These are phyloP conservation scores for Simalia tracyae DNA, from an alignment of 2,797 vertebrate species.

Conservation along the genomic window DNA sequence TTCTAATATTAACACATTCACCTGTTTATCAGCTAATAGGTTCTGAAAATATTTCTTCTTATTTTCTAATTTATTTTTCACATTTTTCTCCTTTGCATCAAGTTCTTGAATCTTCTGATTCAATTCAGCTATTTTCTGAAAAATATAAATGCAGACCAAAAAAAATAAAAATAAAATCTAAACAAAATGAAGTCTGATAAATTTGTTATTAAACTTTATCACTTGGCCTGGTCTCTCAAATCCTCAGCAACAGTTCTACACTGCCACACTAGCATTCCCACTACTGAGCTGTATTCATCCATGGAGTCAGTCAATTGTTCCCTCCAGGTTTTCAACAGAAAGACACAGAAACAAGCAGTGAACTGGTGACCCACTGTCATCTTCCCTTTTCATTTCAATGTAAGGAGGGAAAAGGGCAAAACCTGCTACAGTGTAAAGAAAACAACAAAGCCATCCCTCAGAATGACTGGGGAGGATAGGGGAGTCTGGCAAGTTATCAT, in stretches of 20 bases:
- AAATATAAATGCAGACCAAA: slow-evolving; percentile 41
- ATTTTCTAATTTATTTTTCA: slow-evolving; percentile 52
- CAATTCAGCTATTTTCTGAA: slow-evolving; percentile 59
- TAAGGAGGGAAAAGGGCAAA: not conserved
- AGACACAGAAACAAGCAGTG: not conserved
- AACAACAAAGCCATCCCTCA: not conserved
- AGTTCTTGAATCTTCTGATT: slow-evolving; percentile 38
- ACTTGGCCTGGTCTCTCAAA: not conserved
- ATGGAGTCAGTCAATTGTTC: not conserved
- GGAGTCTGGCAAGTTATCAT: not conserved
- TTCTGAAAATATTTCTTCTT: slow-evolving; percentile 40
- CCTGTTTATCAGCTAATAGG: slow-evolving; percentile 57
- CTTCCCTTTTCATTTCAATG: not conserved
- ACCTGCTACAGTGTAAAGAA: not conserved
- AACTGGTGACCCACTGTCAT: not conserved
- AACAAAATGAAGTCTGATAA: not conserved
- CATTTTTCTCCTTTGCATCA: slow-evolving; percentile 46
- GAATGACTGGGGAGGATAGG: not conserved
- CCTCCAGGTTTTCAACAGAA: not conserved
- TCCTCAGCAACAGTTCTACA: not conserved
- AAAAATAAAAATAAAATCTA: slow-evolving; percentile 19
- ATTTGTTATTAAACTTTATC: not conserved
- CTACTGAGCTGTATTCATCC: not conserved
- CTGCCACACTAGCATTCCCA: not conserved
- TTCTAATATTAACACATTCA: slow-evolving; percentile 55